A percentile compares a stretch with the other conserved stretches of the same genome.
phyloP scores from a whole-genome alignment of 2,888 invertebrate genomes.

The Chrysina gloriosa region DNA sequence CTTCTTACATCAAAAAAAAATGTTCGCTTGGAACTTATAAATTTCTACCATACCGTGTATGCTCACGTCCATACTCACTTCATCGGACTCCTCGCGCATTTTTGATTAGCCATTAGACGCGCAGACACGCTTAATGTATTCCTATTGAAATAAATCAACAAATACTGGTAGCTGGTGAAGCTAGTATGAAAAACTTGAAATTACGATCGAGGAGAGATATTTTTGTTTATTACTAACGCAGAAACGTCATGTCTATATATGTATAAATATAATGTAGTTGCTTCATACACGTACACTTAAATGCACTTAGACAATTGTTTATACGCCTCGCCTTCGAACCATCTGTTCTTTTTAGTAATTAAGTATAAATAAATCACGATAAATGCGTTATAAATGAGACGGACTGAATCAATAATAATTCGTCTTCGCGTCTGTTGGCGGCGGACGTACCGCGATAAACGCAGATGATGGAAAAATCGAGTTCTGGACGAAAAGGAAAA shows the following conservation, averaged over 20 bases:
- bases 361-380: constrained; percentile 30
- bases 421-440: not conserved
- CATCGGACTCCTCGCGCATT: too few species aligned
- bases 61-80: too few species aligned
- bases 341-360: constrained; percentile 26
- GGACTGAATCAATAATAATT: constrained; percentile 7
- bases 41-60: too few species aligned
- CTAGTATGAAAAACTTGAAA: too few species aligned
- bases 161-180: too few species aligned
- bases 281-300: not conserved
- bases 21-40: too few species aligned
- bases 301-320: not conserved
- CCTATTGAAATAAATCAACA: too few species aligned
- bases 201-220: too few species aligned
- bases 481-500: constrained; percentile 10
- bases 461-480: not conserved
- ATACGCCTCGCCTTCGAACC: not conserved
- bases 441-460: not conserved
- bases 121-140: too few species aligned
- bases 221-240: not conserved
- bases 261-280: too few species aligned
- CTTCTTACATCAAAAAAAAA: too few species aligned
- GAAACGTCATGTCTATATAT: not conserved
- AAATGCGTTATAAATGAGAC: constrained; percentile 6
- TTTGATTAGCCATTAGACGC: too few species aligned